These are phyloP conservation scores for Microctonus brassicae DNA, from an alignment of 2,888 invertebrate species.

Conservation along the genomic window DNA sequence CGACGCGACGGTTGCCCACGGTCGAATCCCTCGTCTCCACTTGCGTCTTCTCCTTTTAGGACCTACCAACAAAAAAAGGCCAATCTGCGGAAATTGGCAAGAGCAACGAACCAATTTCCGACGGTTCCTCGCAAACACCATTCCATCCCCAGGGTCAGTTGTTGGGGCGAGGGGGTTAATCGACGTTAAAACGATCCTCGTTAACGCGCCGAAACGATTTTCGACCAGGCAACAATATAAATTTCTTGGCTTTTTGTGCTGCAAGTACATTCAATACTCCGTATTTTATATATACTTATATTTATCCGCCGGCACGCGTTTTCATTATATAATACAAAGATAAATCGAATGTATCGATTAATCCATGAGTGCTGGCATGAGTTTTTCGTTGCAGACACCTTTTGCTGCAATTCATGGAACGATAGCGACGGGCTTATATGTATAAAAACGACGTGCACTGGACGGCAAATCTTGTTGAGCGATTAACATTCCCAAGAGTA, in stretches of 20 bases:
- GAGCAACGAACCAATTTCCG: conserved; percentile 66
- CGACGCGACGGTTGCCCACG: conserved; percentile 44
- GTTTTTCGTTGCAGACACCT: neutral
- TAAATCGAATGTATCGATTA: conserved; percentile 28
- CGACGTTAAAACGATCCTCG: conserved; percentile 68
- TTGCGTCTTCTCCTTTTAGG: neutral
- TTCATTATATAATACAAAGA: neutral
- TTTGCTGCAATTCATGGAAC: neutral
- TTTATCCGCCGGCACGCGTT: neutral
- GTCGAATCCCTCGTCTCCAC: conserved; percentile 27
- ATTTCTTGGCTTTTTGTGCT: conserved; percentile 23
- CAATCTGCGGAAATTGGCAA: conserved; percentile 65
- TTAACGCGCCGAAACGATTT: conserved; percentile 61
- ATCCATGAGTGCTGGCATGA: neutral
- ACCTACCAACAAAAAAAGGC: conserved; percentile 41
- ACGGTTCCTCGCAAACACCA: conserved; percentile 59
- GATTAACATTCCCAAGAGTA: too few relatives aligned
- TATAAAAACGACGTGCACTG: neutral
- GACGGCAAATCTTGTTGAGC: neutral
- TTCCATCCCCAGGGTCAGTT: conserved; percentile 59
- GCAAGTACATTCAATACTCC: conserved; percentile 7
- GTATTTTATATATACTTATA: conserved; percentile 6
- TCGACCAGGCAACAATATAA: conserved; percentile 37
- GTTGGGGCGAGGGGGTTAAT: conserved; percentile 63
- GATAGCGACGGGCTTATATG: neutral